Evolutionary conservation across 2,113 vertebrate genomes (phyloP).

Genomic region (Callospermophilus lateralis): DNA sequence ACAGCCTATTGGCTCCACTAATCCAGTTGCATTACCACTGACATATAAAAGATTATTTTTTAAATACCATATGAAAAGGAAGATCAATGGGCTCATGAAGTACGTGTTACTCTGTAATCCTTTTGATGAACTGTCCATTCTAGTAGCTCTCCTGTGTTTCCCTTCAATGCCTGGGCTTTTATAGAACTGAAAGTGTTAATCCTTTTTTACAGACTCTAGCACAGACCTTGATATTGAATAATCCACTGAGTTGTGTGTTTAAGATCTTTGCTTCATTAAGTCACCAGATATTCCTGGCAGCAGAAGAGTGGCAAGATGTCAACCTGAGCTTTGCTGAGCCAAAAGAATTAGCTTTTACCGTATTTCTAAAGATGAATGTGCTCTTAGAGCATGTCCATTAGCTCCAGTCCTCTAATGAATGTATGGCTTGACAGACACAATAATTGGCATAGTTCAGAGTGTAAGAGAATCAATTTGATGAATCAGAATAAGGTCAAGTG

Average conservation of each 20-base stretch:
- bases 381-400: slow-evolving; percentile 82
- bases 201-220: slow-evolving; percentile 80
- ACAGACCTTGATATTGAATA: slow-evolving; percentile 83
- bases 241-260: slow-evolving; percentile 80
- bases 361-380: slow-evolving; percentile 84
- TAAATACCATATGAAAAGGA: slow-evolving; percentile 83
- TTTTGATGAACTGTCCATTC: slow-evolving; percentile 75
- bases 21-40: slow-evolving; percentile 74
- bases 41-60: slow-evolving; percentile 82
- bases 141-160: slow-evolving; percentile 61
- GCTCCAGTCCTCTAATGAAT: slow-evolving; percentile 76
- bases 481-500: slow-evolving; percentile 68
- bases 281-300: slow-evolving; percentile 86
- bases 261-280: slow-evolving; percentile 85
- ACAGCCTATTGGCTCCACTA: slow-evolving; percentile 74
- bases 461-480: slow-evolving; percentile 81
- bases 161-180: slow-evolving; percentile 72
- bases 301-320: slow-evolving; percentile 83
- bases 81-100: slow-evolving; percentile 78
- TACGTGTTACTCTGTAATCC: slow-evolving; percentile 80
- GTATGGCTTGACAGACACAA: slow-evolving; percentile 80
- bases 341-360: slow-evolving; percentile 81
- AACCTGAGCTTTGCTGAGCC: slow-evolving; percentile 82
- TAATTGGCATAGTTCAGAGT: slow-evolving; percentile 82
- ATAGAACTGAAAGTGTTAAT: slow-evolving; percentile 83